These are phyloP conservation scores for Aporrectodea caliginosa DNA, from an alignment of 1,140 invertebrate species.

Conservation along the genomic window DNA sequence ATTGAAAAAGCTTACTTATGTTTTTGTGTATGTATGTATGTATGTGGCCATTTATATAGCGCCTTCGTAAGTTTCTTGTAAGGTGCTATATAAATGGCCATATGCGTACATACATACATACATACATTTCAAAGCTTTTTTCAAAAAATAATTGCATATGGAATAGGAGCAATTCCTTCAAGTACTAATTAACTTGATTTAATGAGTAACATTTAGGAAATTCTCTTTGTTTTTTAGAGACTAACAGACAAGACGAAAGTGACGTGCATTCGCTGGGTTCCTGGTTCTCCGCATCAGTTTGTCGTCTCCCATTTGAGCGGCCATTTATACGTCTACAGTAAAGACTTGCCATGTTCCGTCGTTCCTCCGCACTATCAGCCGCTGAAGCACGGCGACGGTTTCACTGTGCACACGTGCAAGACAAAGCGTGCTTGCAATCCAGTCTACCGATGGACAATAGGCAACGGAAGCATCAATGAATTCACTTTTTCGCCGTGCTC, in stretches of 20 bases:
- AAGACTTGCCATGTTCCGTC: constrained; percentile 83
- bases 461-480: constrained; percentile 86
- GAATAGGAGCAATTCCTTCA: neutral
- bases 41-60: too few species aligned
- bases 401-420: constrained; percentile 90
- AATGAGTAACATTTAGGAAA: too few species aligned
- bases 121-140: neutral
- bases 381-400: constrained; percentile 92
- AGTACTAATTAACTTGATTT: neutral
- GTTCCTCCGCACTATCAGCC: constrained; percentile 81
- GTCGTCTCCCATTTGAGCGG: constrained; percentile 90
- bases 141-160: neutral
- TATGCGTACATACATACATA: constrained; percentile 8
- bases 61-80: too few species aligned
- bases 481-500: constrained; percentile 95
- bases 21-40: too few species aligned
- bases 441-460: constrained; percentile 66
- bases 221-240: constrained; percentile 65
- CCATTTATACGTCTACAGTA: constrained; percentile 96
- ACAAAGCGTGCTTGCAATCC: constrained; percentile 94
- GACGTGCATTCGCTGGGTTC: constrained; percentile 97
- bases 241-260: constrained; percentile 96
- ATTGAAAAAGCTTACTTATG: too few species aligned
- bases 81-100: constrained; percentile 10
- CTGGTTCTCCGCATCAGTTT: constrained; percentile 86